Conservation (phyloP, 2,113 vertebrate genomes). For the Mus pahari region DNA sequence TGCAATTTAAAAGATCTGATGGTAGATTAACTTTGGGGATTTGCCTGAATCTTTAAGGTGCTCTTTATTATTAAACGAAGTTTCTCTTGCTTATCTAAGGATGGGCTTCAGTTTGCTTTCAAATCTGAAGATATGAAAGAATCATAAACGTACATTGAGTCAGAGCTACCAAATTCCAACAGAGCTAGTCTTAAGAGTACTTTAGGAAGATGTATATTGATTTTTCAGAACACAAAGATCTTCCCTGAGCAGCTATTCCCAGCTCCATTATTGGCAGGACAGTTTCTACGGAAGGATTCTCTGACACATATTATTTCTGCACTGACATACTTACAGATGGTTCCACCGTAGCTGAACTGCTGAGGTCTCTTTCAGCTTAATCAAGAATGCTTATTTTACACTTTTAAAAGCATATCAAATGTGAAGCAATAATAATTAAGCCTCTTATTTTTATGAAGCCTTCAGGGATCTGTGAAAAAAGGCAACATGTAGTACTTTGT, state of each 20-base stretch:
- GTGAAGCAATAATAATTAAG: conserved; percentile 78
- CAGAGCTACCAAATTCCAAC: background rate
- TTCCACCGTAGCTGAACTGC: background rate
- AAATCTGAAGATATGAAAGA: conserved; percentile 63
- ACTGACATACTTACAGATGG: conserved; percentile 12
- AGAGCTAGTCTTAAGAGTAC: conserved; percentile 33
- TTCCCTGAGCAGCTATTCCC: conserved; percentile 32
- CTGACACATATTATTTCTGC: background rate
- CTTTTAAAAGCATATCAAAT: conserved; percentile 67
- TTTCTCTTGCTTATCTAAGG: conserved; percentile 53
- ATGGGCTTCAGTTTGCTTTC: conserved; percentile 47
- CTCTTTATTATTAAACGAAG: conserved; percentile 52
- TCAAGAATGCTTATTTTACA: conserved; percentile 62
- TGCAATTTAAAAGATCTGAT: conserved; percentile 56
- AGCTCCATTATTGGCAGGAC: background rate
- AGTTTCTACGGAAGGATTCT: conserved; percentile 26
- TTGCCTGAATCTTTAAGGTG: conserved; percentile 47
- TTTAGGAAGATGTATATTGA: conserved; percentile 34
- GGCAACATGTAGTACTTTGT: conserved; percentile 79
- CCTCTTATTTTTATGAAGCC: conserved; percentile 79
- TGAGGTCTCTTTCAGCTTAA: conserved; percentile 45
- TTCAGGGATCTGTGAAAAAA: conserved; percentile 74
- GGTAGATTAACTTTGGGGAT: conserved; percentile 48
- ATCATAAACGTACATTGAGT: conserved; percentile 45
- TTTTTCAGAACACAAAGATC: conserved; percentile 44